These are phyloP conservation scores for Crotalus helleri DNA, from an alignment of 2,113 vertebrate species.

Conservation along the genomic window DNA sequence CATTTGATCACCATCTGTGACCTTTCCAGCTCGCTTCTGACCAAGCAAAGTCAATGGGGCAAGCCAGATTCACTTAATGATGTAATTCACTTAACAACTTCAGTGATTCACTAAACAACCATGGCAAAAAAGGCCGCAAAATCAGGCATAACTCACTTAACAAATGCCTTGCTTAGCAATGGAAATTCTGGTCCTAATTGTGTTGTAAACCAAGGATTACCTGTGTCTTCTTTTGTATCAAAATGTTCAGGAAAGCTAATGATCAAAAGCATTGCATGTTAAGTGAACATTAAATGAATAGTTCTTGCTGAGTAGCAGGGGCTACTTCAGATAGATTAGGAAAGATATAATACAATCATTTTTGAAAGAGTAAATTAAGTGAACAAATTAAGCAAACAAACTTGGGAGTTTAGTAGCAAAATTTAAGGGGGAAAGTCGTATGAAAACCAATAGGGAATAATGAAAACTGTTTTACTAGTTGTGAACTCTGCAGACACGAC, in stretches of 20 bases:
- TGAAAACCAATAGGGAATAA: background rate
- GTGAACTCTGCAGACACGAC: background rate
- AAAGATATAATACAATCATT: background rate
- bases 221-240: background rate
- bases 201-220: background rate
- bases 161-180: background rate
- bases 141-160: background rate
- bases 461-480: background rate
- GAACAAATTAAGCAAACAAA: background rate
- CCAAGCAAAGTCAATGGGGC: background rate
- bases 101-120: background rate
- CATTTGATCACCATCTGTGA: background rate
- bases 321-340: background rate
- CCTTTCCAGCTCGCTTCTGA: background rate
- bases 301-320: background rate
- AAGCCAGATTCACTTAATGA: background rate
- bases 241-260: background rate
- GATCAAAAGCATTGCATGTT: background rate
- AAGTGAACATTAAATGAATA: background rate
- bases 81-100: background rate
- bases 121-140: background rate
- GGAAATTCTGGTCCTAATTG: background rate
- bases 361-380: background rate
- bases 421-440: background rate
- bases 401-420: background rate